Evolutionary conservation across 2,797 vertebrate species (phyloP).

Genomic region (Thunnus albacares): DNA sequence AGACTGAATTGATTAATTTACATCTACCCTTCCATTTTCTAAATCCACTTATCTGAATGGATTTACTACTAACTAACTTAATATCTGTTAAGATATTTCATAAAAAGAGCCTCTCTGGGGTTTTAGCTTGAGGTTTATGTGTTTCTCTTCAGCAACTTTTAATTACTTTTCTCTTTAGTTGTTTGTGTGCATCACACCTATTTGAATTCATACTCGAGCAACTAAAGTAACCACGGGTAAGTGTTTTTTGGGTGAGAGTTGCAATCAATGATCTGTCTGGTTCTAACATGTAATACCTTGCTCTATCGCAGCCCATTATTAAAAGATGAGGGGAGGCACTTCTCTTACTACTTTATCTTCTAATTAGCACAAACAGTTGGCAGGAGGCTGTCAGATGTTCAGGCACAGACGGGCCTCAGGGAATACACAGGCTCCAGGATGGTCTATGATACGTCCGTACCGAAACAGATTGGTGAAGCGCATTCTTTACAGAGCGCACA

Average conservation of each 20-base stretch:
- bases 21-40: slow-evolving; percentile 25
- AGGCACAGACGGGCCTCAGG: slow-evolving; percentile 9
- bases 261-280: not conserved
- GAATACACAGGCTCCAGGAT: not conserved
- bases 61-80: slow-evolving; percentile 2
- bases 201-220: not conserved
- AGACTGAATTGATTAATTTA: not conserved
- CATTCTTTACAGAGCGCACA: not conserved
- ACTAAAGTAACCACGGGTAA: not conserved
- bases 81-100: slow-evolving; percentile 26
- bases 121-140: not conserved
- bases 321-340: slow-evolving; percentile 13
- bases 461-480: not conserved
- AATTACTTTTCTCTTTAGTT: not conserved
- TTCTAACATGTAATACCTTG: not conserved
- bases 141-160: not conserved
- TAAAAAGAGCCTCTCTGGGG: slow-evolving; percentile 3
- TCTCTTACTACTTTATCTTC: slow-evolving; percentile 10
- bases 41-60: slow-evolving; percentile 17
- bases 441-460: not conserved
- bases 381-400: slow-evolving; percentile 36
- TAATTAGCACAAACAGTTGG: slow-evolving; percentile 41
- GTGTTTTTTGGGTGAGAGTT: not conserved
- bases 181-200: not conserved
- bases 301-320: not conserved